Evolutionary conservation across 2,113 vertebrate genomes (phyloP).

Genomic region (Oreochromis tanganicae): DNA sequence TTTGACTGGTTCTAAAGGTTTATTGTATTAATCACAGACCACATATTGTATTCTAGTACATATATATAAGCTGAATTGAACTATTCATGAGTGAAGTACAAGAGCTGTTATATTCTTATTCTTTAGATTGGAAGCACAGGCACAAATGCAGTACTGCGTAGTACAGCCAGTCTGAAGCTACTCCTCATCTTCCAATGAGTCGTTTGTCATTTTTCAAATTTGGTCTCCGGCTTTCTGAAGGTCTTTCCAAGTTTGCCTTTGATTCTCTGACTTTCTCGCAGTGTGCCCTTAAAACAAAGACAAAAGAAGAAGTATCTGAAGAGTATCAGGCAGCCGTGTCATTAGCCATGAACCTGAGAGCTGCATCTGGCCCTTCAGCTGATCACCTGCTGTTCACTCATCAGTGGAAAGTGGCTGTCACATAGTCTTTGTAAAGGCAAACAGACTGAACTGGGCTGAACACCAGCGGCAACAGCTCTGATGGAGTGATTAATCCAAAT

Average conservation of each 20-base stretch:
- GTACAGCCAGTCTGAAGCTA: not conserved
- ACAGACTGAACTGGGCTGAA: not conserved
- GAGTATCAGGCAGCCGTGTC: not conserved
- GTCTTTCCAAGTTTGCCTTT: not conserved
- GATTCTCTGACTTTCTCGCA: not conserved
- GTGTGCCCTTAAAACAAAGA: not conserved
- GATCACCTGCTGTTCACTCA: not conserved
- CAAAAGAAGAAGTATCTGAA: not conserved
- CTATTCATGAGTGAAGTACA: not conserved
- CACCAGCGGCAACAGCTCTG: not conserved
- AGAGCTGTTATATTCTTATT: not conserved
- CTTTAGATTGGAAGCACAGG: not conserved
- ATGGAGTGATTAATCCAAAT: fast-evolving
- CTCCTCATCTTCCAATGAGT: not conserved
- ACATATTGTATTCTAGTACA: fast-evolving
- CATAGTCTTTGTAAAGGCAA: not conserved
- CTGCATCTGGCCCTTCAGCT: not conserved
- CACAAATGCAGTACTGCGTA: not conserved
- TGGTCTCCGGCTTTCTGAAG: not conserved
- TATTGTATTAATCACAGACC: not conserved
- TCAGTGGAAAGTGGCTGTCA: not conserved
- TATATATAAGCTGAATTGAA: not conserved
- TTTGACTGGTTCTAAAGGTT: not conserved
- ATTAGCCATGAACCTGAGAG: not conserved
- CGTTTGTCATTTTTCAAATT: not conserved